These are phyloP conservation scores for Artibeus lituratus DNA, from an alignment of 2,797 vertebrate species.

Conservation along the genomic window DNA sequence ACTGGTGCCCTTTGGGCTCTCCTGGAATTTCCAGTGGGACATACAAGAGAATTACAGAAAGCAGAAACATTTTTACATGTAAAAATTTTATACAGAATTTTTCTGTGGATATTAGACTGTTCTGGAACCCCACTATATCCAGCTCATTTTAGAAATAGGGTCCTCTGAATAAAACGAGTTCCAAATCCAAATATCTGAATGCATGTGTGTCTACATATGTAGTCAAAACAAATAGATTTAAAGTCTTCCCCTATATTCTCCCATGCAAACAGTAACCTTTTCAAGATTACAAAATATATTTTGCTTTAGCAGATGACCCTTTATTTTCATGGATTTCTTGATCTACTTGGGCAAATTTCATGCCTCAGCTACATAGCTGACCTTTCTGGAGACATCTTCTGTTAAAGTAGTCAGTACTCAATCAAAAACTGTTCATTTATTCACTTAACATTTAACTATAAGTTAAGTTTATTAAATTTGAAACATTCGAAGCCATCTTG, in stretches of 20 bases:
- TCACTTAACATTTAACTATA: neutral
- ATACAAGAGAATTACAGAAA: neutral
- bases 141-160: neutral
- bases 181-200: conserved; percentile 6
- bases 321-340: neutral
- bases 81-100: neutral
- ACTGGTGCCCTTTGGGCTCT: neutral
- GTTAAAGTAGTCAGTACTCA: neutral
- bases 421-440: neutral
- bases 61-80: neutral
- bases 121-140: neutral
- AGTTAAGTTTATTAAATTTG: neutral
- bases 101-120: neutral
- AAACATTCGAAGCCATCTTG: neutral
- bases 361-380: neutral
- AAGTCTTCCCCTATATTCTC: neutral
- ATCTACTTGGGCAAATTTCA: neutral
- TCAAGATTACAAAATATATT: conserved; percentile 2
- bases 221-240: neutral
- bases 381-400: neutral
- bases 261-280: neutral
- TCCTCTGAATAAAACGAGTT: neutral
- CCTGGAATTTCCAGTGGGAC: neutral
- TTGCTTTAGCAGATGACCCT: neutral
- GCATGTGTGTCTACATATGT: neutral